phyloP scores from a whole-genome alignment of 2,888 invertebrate genomes.

The Priocnemis perturbator region DNA sequence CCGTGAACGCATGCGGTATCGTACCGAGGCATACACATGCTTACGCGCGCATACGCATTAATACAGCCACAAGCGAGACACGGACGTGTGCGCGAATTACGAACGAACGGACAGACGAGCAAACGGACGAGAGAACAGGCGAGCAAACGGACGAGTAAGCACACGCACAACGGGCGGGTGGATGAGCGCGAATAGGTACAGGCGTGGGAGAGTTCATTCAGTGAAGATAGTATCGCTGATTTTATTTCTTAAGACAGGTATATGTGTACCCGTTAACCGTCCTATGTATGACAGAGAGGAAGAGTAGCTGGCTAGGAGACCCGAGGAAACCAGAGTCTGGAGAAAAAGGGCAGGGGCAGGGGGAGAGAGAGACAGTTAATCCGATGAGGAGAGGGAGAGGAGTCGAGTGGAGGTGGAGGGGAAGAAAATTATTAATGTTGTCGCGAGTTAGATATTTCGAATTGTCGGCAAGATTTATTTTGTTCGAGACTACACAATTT shows the following conservation, averaged over 20 bases:
- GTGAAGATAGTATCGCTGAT: conserved; percentile 75
- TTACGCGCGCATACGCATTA: conserved; percentile 26
- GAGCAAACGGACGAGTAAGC: neutral
- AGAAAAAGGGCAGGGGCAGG: neutral
- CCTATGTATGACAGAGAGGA: conserved; percentile 34
- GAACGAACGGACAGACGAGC: too few relatives aligned
- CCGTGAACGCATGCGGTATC: conserved; percentile 64
- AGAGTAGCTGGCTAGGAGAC: conserved; percentile 13
- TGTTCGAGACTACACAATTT: too few relatives aligned
- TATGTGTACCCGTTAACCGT: conserved; percentile 69
- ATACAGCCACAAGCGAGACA: neutral
- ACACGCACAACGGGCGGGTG: conserved; percentile 39
- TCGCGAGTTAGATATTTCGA: too few relatives aligned
- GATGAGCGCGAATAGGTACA: conserved; percentile 68
- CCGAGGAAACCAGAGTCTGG: neutral
- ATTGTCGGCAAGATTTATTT: too few relatives aligned
- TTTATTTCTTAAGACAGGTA: conserved; percentile 73
- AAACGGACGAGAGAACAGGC: neutral
- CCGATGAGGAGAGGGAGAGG: conserved; percentile 9
- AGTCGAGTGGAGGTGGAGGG: neutral
- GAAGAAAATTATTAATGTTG: neutral
- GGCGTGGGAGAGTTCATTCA: conserved; percentile 76
- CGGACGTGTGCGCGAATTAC: neutral
- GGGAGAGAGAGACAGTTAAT: conserved; percentile 16
- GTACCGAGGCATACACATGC: conserved; percentile 34